These are phyloP conservation scores for Cantharis lateralis DNA, from an alignment of 2,888 invertebrate species.

Conservation along the genomic window DNA sequence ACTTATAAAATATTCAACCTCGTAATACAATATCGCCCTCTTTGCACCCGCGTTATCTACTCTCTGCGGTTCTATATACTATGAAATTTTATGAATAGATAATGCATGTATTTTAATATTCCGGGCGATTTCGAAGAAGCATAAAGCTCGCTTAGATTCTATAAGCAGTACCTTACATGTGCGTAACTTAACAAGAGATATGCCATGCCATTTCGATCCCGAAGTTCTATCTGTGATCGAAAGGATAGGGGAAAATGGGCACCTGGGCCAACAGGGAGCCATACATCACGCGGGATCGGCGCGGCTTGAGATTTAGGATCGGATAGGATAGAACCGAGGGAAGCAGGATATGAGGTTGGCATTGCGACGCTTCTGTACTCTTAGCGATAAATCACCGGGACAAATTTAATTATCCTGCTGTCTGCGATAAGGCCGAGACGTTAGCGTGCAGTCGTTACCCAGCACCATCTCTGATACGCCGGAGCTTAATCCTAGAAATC, in stretches of 20 bases:
- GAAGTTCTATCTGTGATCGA: slow-evolving; percentile 34
- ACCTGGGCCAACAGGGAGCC: slow-evolving; percentile 51
- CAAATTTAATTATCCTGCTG: slow-evolving; percentile 65
- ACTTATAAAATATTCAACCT: slow-evolving; percentile 59
- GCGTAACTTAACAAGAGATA: slow-evolving; percentile 2
- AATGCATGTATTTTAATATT: slow-evolving; percentile 46
- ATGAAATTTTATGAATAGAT: slow-evolving; percentile 50
- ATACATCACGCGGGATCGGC: slow-evolving; percentile 51
- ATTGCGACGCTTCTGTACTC: slow-evolving; percentile 41
- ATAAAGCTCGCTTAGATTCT: neutral
- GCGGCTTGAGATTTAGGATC: slow-evolving; percentile 46
- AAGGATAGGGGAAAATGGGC: slow-evolving; percentile 40
- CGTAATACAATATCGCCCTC: slow-evolving; percentile 58
- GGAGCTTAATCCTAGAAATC: slow-evolving; percentile 30
- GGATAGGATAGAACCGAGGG: slow-evolving; percentile 49
- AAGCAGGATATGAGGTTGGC: slow-evolving; percentile 52
- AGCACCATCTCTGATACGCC: slow-evolving; percentile 31
- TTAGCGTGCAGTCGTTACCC: slow-evolving; percentile 34
- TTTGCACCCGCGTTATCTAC: slow-evolving; percentile 42
- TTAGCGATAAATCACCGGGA: slow-evolving; percentile 61
- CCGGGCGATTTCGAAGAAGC: slow-evolving; percentile 19
- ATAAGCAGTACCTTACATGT: neutral
- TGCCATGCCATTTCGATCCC: slow-evolving; percentile 13
- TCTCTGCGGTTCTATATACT: slow-evolving; percentile 36
- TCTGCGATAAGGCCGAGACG: slow-evolving; percentile 58